Conservation (phyloP, 2,797 vertebrate species). For the Scolopax bukidnonensis region DNA sequence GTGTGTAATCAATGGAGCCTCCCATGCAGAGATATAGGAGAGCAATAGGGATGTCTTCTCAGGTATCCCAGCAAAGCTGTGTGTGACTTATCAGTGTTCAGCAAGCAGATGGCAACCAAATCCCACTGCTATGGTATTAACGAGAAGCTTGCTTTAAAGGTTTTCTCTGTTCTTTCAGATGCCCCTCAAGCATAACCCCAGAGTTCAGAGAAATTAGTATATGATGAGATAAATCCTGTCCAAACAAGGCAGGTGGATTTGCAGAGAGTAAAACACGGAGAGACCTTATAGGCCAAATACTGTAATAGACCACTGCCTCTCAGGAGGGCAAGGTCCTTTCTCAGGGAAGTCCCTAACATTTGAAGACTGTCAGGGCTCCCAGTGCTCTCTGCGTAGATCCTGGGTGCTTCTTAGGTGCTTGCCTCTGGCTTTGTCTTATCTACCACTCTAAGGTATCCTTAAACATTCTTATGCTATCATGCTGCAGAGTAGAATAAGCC, state of each 20-base stretch:
- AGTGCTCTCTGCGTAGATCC: not conserved
- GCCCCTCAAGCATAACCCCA: not conserved
- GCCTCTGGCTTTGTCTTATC: not conserved
- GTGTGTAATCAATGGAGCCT: not conserved
- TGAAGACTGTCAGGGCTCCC: not conserved
- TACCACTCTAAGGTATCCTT: not conserved
- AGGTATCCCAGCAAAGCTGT: not conserved
- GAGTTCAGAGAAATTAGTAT: slow-evolving; percentile 3
- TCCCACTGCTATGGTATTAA: not conserved
- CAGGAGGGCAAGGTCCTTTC: not conserved
- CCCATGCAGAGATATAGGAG: not conserved
- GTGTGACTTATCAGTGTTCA: not conserved
- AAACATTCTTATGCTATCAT: not conserved
- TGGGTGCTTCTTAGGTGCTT: not conserved
- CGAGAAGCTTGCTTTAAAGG: not conserved
- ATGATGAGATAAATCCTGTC: not conserved
- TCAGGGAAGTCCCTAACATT: not conserved
- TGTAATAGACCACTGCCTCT: not conserved
- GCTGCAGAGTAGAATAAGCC: not conserved
- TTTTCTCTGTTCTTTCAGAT: not conserved
- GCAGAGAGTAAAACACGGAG: not conserved
- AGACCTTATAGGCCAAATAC: not conserved
- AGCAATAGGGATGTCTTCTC: not conserved
- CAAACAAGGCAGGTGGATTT: not conserved
- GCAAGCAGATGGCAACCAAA: slow-evolving; percentile 9